Evolutionary conservation across 2,797 vertebrate genomes (phyloP).

Genomic region (Helostoma temminkii): DNA sequence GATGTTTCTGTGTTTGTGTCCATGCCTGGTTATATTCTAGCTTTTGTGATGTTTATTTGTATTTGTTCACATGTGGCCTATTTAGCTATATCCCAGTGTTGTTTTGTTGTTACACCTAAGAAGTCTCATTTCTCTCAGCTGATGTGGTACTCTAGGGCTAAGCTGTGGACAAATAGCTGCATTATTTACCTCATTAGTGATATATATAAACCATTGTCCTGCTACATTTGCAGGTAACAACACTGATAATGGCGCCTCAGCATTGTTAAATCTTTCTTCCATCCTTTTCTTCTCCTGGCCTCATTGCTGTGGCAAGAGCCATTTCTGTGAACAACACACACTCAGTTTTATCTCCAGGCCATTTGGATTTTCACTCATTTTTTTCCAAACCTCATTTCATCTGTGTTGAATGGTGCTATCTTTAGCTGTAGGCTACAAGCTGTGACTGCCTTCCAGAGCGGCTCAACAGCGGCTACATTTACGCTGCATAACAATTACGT

Average conservation of each 20-base stretch:
- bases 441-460: constrained; percentile 57
- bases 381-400: constrained; percentile 75
- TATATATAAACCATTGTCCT: constrained; percentile 62
- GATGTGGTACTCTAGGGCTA: constrained; percentile 52
- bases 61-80: constrained; percentile 18
- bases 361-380: constrained; percentile 72
- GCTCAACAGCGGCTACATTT: constrained; percentile 34
- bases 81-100: neutral
- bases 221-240: constrained; percentile 68
- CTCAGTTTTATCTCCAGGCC: constrained; percentile 72
- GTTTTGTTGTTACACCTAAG: constrained; percentile 47
- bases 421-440: constrained; percentile 71
- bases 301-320: constrained; percentile 48
- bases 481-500: constrained; percentile 53
- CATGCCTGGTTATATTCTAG: neutral
- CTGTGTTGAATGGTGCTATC: constrained; percentile 72
- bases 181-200: constrained; percentile 77
- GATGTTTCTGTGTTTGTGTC: neutral
- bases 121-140: constrained; percentile 52
- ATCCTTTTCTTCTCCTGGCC: constrained; percentile 32
- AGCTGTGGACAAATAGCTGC: constrained; percentile 59
- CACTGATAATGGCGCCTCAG: constrained; percentile 45
- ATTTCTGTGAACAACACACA: constrained; percentile 72
- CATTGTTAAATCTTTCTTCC: constrained; percentile 38
- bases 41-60: constrained; percentile 32